Evolutionary conservation across 2,888 invertebrate species (phyloP).

Genomic region (Lasioglossum villosulum): DNA sequence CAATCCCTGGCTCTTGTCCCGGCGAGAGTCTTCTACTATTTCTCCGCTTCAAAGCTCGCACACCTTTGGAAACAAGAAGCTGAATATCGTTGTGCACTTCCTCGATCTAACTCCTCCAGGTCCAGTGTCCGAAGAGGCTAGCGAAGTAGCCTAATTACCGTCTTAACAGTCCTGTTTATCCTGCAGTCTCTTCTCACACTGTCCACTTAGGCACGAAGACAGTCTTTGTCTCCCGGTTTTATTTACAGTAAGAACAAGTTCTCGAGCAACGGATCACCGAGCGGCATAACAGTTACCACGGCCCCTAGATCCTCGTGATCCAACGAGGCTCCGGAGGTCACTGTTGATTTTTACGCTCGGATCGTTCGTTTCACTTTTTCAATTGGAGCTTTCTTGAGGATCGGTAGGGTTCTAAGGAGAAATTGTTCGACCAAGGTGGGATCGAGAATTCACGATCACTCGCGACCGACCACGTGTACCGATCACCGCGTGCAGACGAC

Average conservation of each 20-base stretch:
- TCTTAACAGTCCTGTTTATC: not conserved
- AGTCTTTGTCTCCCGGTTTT: not conserved
- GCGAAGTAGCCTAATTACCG: not conserved
- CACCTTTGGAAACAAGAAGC: not conserved
- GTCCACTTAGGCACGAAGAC: not conserved
- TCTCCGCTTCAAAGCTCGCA: not conserved
- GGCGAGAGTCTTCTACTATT: not conserved
- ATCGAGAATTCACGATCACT: constrained; percentile 8
- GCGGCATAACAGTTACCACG: not conserved
- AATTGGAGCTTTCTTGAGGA: not conserved
- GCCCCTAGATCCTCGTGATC: not conserved
- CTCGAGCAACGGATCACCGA: constrained; percentile 2
- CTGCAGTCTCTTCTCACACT: not conserved
- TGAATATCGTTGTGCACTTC: not conserved
- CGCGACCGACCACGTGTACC: constrained; percentile 58
- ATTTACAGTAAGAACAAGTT: constrained; percentile 20
- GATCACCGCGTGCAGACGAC: constrained; percentile 58
- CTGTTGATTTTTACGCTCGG: not conserved
- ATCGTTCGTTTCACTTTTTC: constrained; percentile 12
- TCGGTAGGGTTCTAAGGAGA: not conserved
- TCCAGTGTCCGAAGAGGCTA: not conserved
- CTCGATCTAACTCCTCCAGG: not conserved
- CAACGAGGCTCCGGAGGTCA: not conserved
- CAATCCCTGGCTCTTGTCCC: not conserved
- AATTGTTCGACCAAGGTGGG: not conserved